phyloP scores from a whole-genome alignment of 35 echinoderm and acorn worm species.

The Anneissia japonica region DNA sequence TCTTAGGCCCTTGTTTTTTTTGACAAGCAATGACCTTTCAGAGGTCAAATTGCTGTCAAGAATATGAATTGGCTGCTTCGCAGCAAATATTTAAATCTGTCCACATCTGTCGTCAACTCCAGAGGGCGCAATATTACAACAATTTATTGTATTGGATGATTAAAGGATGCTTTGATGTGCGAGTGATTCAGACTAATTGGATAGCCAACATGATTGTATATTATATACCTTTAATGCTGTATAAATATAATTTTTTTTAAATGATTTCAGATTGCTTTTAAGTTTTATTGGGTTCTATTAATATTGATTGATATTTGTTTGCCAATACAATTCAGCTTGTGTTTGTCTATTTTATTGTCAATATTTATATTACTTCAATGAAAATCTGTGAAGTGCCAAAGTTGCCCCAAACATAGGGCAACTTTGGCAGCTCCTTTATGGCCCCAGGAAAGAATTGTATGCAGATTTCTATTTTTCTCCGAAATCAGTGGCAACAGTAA shows the following conservation, averaged over 20 bases:
- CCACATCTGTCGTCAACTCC: too few species aligned
- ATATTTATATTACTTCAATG: not conserved
- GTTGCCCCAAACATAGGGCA: not conserved
- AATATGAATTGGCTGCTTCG: too few species aligned
- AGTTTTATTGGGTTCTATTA: not conserved
- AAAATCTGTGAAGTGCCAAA: not conserved
- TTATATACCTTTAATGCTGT: not conserved
- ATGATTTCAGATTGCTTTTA: not conserved
- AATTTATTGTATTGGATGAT: too few species aligned
- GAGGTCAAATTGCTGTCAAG: too few species aligned
- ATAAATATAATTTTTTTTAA: not conserved
- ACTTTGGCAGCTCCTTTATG: not conserved
- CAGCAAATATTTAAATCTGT: too few species aligned
- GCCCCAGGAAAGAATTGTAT: not conserved
- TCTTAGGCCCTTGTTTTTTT: too few species aligned
- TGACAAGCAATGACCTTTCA: too few species aligned
- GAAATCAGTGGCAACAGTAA: not conserved
- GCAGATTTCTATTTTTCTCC: not conserved
- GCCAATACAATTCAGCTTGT: not conserved
- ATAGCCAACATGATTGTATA: not conserved
- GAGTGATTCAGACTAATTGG: not conserved
- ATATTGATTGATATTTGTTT: not conserved
- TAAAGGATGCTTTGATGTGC: too few species aligned
- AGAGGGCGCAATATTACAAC: too few species aligned
- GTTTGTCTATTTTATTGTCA: not conserved